These are phyloP conservation scores for Onthophagus sagittarius DNA, from an alignment of 2,888 invertebrate species.

Conservation along the genomic window DNA sequence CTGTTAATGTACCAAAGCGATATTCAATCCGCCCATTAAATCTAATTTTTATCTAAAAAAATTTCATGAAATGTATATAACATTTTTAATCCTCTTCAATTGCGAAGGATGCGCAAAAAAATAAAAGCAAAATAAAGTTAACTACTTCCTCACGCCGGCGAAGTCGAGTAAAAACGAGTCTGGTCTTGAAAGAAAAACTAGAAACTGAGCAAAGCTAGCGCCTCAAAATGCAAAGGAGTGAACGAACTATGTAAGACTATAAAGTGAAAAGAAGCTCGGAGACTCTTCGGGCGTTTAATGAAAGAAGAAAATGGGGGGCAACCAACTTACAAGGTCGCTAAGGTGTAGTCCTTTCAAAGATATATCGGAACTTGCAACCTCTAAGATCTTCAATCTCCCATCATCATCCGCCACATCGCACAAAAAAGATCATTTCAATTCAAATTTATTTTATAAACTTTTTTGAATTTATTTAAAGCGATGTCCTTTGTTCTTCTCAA, in stretches of 20 bases:
- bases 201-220: background rate
- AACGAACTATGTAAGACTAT: background rate
- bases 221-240: background rate
- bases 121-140: background rate
- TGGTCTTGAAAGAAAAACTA: background rate
- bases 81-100: background rate
- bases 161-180: background rate
- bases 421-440: too few relatives aligned
- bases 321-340: conserved; percentile 8
- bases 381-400: background rate
- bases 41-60: background rate
- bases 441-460: too few relatives aligned
- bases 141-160: background rate
- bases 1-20: background rate
- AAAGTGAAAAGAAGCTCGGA: background rate
- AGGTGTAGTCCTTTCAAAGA: background rate
- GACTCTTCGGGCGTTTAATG: conserved; percentile 5
- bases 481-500: background rate
- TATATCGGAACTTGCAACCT: background rate
- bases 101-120: background rate
- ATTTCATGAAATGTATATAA: too few relatives aligned
- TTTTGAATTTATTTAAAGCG: background rate
- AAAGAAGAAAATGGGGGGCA: conserved; percentile 10
- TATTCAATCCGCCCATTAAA: background rate
- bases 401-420: background rate